A percentile compares a stretch with the other conserved stretches of the same genome.
Conservation (phyloP, 2,113 vertebrate genomes). For the Lagenorhynchus albirostris region DNA sequence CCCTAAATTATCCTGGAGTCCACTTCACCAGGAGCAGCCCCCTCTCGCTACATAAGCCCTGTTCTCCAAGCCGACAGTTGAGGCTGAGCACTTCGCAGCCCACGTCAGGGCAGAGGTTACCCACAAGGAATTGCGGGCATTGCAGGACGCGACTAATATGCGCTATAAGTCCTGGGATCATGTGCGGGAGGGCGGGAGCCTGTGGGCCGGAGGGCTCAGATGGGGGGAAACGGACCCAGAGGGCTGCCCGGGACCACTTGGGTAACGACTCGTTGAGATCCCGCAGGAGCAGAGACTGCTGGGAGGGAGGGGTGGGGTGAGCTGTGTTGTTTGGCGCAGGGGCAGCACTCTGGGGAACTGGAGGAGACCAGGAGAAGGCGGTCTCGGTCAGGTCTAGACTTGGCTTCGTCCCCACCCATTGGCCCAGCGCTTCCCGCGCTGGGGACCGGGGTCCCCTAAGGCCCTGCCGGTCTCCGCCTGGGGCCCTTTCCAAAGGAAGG, state of each 20-base stretch:
- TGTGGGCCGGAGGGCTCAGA: no score
- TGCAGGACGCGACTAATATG: not conserved
- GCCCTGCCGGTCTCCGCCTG: not conserved
- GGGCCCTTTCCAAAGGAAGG: not conserved
- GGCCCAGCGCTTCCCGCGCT: accelerated
- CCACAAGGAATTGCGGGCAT: not conserved
- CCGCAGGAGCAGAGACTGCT: not conserved
- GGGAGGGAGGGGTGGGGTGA: not conserved
- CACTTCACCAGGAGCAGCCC: not conserved
- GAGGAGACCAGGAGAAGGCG: not conserved
- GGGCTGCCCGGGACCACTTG: not conserved
- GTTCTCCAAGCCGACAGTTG: not conserved
- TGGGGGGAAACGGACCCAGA: not conserved
- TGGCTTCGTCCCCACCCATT: not conserved
- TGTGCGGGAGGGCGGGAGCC: not conserved
- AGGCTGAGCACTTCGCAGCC: no score
- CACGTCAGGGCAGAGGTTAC: not conserved
- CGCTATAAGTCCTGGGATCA: not conserved
- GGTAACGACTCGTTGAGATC: not conserved
- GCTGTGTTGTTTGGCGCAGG: not conserved
- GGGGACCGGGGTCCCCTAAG: not conserved
- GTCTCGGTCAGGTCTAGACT: not conserved
- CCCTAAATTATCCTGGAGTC: not conserved
- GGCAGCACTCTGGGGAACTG: not conserved
- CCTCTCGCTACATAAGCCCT: not conserved